These are phyloP conservation scores for Glomeris marginata DNA, from an alignment of 2,888 invertebrate species.

Conservation along the genomic window DNA sequence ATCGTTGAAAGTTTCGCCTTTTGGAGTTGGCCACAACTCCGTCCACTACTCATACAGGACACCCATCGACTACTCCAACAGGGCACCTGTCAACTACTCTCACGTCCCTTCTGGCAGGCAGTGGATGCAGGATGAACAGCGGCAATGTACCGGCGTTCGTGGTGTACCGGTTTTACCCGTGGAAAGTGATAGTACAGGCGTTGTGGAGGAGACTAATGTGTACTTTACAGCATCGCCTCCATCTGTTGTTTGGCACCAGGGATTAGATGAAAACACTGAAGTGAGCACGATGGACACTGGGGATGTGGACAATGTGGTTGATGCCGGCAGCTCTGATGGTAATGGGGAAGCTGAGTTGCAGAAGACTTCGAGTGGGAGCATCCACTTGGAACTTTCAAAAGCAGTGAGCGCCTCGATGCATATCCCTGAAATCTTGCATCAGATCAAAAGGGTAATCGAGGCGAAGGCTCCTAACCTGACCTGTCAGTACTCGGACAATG, in stretches of 20 bases:
- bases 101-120: slow-evolving; percentile 25
- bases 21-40: too few relatives aligned
- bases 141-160: too few relatives aligned
- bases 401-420: slow-evolving; percentile 58
- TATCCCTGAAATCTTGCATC: slow-evolving; percentile 56
- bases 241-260: neutral
- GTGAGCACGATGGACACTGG: neutral
- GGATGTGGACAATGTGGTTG: too few relatives aligned
- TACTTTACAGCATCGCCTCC: too few relatives aligned
- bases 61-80: too few relatives aligned
- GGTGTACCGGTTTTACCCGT: too few relatives aligned
- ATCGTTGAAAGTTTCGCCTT: too few relatives aligned
- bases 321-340: too few relatives aligned
- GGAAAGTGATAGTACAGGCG: too few relatives aligned
- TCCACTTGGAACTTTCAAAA: slow-evolving; percentile 62
- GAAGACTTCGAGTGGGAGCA: slow-evolving; percentile 32
- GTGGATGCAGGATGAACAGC: slow-evolving; percentile 37
- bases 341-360: slow-evolving; percentile 19
- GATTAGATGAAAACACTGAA: neutral
- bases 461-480: slow-evolving; percentile 45
- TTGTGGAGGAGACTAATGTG: too few relatives aligned
- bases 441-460: slow-evolving; percentile 63
- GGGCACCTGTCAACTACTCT: too few relatives aligned
- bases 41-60: too few relatives aligned
- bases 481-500: slow-evolving; percentile 21